Evolutionary conservation across 2,888 invertebrate species (phyloP).

Genomic region (Polia nebulosa): DNA sequence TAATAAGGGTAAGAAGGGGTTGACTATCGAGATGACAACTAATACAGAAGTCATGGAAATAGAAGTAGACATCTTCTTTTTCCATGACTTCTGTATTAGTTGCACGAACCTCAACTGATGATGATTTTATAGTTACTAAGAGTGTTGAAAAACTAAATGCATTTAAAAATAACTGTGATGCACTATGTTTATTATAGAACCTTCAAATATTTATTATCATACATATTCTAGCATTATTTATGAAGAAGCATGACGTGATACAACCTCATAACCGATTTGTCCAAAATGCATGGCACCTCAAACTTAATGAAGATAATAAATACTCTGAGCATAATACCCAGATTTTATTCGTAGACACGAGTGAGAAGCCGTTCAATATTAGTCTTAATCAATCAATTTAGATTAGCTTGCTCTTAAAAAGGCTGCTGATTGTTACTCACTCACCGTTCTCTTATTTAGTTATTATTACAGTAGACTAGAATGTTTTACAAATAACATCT

Average conservation of each 20-base stretch:
- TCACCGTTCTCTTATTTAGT: not conserved
- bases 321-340: conserved; percentile 3
- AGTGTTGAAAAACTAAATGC: no score
- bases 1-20: not conserved
- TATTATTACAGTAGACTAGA: not conserved
- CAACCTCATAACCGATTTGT: not conserved
- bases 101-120: no score
- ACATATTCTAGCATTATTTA: not conserved
- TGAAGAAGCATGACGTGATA: conserved; percentile 5
- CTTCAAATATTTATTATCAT: conserved; percentile 1
- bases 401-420: no score
- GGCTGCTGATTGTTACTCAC: no score
- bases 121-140: no score
- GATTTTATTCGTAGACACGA: conserved; percentile 19
- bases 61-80: no score
- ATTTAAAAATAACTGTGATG: no score
- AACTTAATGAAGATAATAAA: not conserved
- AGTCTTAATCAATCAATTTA: conserved; percentile 7
- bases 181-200: not conserved
- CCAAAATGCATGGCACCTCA: conserved; percentile 1
- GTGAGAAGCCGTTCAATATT: not conserved
- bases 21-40: no score
- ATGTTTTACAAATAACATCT: conserved; percentile 6
- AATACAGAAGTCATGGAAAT: no score
- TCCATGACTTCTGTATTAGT: no score